Percentiles rank a stretch among this genome's conserved stretches.
phyloP scores from a whole-genome alignment of 2,113 vertebrate genomes.

The Indri indri region DNA sequence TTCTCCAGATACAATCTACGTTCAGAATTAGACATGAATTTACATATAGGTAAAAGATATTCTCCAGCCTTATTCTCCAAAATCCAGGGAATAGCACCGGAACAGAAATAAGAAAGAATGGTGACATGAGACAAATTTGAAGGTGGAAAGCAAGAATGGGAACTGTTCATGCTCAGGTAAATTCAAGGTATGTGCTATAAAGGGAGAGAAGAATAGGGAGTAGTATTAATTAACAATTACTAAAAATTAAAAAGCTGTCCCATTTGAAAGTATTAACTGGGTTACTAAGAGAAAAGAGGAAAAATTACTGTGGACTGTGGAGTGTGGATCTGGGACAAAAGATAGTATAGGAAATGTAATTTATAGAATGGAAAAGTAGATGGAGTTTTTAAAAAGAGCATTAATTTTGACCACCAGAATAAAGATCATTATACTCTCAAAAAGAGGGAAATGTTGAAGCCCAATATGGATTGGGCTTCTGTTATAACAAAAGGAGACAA shows the following conservation, averaged over 20 bases:
- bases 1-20: background rate
- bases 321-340: constrained; percentile 32
- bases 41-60: background rate
- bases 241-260: constrained; percentile 8
- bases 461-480: background rate
- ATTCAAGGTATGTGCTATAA: background rate
- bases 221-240: background rate
- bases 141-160: background rate
- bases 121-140: background rate
- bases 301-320: background rate
- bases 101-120: background rate
- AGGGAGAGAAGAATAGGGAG: background rate
- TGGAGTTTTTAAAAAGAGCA: background rate
- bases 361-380: background rate
- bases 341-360: background rate
- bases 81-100: background rate
- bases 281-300: constrained; percentile 34
- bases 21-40: background rate
- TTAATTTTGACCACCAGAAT: background rate
- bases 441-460: background rate
- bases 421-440: background rate
- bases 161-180: background rate
- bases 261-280: constrained; percentile 41
- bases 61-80: background rate
- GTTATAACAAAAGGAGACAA: background rate